Conservation (phyloP, 2,888 invertebrate species). For the Parthenolecanium corni region DNA sequence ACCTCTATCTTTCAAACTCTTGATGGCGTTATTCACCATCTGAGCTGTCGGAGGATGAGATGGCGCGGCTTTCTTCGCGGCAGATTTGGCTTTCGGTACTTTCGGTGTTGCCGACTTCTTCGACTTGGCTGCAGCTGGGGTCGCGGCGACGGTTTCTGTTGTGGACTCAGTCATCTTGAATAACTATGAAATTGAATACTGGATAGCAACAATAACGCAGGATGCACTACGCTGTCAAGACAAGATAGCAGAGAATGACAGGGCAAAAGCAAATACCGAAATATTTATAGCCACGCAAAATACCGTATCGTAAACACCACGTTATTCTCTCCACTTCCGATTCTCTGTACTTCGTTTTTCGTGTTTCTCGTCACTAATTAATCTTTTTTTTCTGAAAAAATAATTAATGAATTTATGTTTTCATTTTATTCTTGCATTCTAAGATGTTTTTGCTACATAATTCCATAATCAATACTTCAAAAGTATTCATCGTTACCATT, state of each 20-base stretch:
- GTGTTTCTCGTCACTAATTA: not conserved
- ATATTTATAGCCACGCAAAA: not conserved
- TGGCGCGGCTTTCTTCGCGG: conserved; percentile 36
- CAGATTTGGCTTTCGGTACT: conserved; percentile 29
- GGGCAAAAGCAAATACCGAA: not conserved
- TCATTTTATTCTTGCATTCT: no score
- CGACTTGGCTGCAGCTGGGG: conserved; percentile 29
- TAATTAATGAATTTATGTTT: no score
- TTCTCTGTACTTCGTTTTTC: conserved; percentile 5
- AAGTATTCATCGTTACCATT: no score
- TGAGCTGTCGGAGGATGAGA: conserved; percentile 43
- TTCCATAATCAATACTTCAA: no score
- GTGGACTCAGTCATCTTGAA: conserved; percentile 13
- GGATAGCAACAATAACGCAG: not conserved
- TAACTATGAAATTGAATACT: not conserved
- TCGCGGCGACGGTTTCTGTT: conserved; percentile 31
- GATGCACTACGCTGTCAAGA: not conserved
- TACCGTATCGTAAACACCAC: conserved; percentile 5
- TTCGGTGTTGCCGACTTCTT: conserved; percentile 33
- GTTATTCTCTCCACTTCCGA: not conserved
- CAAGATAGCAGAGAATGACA: not conserved
- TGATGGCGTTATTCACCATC: conserved; percentile 50
- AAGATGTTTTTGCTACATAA: no score
- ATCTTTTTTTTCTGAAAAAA: no score
- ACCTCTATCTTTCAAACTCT: conserved; percentile 43